Evolutionary conservation across 2,797 vertebrate genomes (phyloP), one percentile per base, ranked within the genome.

Genomic region (Pangasius sanitwongsei): DNA sequence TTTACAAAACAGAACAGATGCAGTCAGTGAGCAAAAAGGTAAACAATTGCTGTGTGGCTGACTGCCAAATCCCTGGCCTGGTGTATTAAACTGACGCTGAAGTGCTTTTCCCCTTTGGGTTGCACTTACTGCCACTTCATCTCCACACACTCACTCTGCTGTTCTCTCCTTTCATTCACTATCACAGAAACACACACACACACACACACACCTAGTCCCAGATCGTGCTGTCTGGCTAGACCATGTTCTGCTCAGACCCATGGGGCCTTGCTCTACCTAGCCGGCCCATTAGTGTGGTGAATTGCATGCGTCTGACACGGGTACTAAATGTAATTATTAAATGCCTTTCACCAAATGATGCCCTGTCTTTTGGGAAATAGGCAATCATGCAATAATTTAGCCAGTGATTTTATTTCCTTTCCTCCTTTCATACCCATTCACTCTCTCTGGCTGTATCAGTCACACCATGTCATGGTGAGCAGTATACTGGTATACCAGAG

Each of bases 1-100:
- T 98, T 99, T 98, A 98, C 97, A 97, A 98, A 98, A 97, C 97
- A 97, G 97, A 99, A 97, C 97, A 99, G 98, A 99, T 98, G 98
- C 97, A 98, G 97, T 98, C 97, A 95, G 97, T 97, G 97, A 97
- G 97, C 97, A 98, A 98, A 98, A 99, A 99, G 97, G 97, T 99
- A 99, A 99, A 99, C 98, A 99, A 98, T 98, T 97, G 97, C 97
- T 97, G 96, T 97, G 95, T 98, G 98, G 98, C 98, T 95, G 94
- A 94, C 96, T 97, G 98, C 97, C 98, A 99, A 97, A 96, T 96
- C 96, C 96, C 95, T 95, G 97, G 96, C 96, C 95, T 96, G 95
- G 98, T 97, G 97, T 97, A 99, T 98, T 99, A 98, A 97, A 98
- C 97, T 97, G 96, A 96, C 96, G 97, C 97, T 97, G 97, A 98